Percentiles rank a stretch among this genome's conserved stretches.
Conservation (phyloP, 1,140 invertebrate genomes). For the Hestina assimilis region DNA sequence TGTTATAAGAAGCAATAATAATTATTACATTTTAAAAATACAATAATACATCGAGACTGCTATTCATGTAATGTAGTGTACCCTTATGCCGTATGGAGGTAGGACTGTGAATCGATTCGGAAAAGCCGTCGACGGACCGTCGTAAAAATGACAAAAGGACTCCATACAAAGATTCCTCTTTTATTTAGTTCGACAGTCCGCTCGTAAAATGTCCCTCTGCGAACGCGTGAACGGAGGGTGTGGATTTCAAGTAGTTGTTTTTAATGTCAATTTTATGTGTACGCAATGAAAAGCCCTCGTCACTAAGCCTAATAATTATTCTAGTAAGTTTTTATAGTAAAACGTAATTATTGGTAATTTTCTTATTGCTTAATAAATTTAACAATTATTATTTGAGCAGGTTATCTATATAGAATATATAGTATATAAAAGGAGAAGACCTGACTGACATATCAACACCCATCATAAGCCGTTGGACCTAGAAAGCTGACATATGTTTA, state of each 20-base stretch:
- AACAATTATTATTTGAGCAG: neutral
- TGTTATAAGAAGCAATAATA: too few species aligned
- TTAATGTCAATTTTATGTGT: conserved; percentile 1
- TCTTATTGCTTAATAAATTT: too few species aligned
- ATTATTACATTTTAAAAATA: too few species aligned
- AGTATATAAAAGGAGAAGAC: too few species aligned
- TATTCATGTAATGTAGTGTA: neutral
- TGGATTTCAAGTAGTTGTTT: conserved; percentile 5
- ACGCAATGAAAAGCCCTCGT: conserved; percentile 1
- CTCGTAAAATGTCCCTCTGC: conserved; percentile 38
- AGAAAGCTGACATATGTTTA: neutral
- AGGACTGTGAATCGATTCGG: conserved; percentile 35
- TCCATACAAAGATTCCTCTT: conserved; percentile 49
- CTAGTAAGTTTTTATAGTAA: too few species aligned
- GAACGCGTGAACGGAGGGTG: conserved; percentile 1
- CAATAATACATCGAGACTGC: too few species aligned
- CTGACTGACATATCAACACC: too few species aligned
- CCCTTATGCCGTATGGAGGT: neutral
- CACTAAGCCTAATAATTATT: too few species aligned
- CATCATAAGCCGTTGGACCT: too few species aligned
- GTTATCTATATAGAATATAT: neutral
- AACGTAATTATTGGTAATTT: too few species aligned
- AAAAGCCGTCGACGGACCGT: conserved; percentile 45
- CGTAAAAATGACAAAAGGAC: conserved; percentile 54
- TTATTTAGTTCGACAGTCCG: conserved; percentile 40